Evolutionary conservation across 2,113 vertebrate species (phyloP), one percentile per base, ranked within the genome.

Genomic region (Barnardius zonarius): DNA sequence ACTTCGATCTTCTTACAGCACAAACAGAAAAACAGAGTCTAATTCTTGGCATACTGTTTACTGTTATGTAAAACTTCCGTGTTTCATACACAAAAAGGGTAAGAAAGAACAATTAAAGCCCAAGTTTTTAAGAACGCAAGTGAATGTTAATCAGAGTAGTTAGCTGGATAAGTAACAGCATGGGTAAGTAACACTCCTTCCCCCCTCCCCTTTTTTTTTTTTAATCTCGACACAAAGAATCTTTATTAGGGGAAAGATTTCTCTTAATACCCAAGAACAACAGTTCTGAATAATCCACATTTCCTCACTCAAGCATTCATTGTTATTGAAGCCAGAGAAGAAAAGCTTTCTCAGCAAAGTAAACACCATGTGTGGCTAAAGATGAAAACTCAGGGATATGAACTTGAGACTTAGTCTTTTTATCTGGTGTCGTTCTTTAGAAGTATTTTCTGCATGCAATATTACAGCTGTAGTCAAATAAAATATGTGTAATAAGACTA

Each of bases 161-260:
- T 68, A 57, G 15, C n/a, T 77, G 46, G 35, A 17, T 66, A 83
- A 83, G 25, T 17, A 80, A 46, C 30, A 83, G 24, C 20, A 30
- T 17, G 81, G 55, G 6, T 59, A 59, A 15, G 13, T 24, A 59
- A 59, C 33, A 35, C 33, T 59, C n/a, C 22, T n/a, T 59, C 13
- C 2, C 6, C 19, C 17, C 10, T 1, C 13, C 5, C 2, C 16
- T 15, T 51, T n/a, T 5, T 4, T 4, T 77, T 46, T 74, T 86
- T 41, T 16, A 85, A 92, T 62, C 23, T 10, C 3, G 86, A 81
- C 54, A 90, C 59, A 90, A 13, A 92, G 67, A 90, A 79, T 24
- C 24, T 70, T 83, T 73, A 69, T 48, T 17, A 76, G 31, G 16
- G 17, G 3, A 76, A 92, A 93, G 57, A 87, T 91, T 94, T 95